Base-by-base conservation (phyloP, 2,888 invertebrate genomes). In the Cacoxenus indagator region DNA sequence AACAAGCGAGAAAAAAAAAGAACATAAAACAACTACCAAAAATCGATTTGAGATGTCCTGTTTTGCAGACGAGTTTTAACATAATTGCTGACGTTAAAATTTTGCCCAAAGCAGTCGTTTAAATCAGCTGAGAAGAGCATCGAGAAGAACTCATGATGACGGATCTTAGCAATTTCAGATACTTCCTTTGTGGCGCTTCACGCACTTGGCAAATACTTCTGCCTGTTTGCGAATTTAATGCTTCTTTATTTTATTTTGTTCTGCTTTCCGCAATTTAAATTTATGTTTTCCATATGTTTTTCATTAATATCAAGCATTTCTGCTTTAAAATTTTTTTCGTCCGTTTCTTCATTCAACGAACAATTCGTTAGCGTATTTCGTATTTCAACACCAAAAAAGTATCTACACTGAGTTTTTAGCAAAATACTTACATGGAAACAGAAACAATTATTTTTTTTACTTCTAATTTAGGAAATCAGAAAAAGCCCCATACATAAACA, bases 241-340 rank as follows among this genome's bases (percentile, higher is more conserved):
- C 37, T 8, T 37, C 9, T 1, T 37, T 37, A 0, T 1, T 24
- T 59, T 59, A 29, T 29, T 19, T n/a, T 59, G 31, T 24, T 24
- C 54, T 11, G 2, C 37, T 19, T 59, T 19, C 19, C 59, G 59
- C 27, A 59, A 59, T 5, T 70, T 62, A 68, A 64, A 64, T 61
- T 55, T 65, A 46, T 57, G 55, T 70, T 68, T 70, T 75, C 77
- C 84, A 82, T 84, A 74, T 82, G 82, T 80, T 84, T 75, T 75
- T 71, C 80, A 82, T 82, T 83, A 75, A 70, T 37, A 31, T 59
- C 19, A 68, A 64, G 54, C 55, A 70, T 67, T 37, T 51, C 72
- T 73, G 74, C 79, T 73, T 79, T 62, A 31, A n/a, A 54, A 26
- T 31, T 45, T 27, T 27, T 37, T 19, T 31, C n/a, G 37, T 37